phyloP scores from a whole-genome alignment of 1,140 invertebrate species.

The Aphelinus atriplicis region DNA sequence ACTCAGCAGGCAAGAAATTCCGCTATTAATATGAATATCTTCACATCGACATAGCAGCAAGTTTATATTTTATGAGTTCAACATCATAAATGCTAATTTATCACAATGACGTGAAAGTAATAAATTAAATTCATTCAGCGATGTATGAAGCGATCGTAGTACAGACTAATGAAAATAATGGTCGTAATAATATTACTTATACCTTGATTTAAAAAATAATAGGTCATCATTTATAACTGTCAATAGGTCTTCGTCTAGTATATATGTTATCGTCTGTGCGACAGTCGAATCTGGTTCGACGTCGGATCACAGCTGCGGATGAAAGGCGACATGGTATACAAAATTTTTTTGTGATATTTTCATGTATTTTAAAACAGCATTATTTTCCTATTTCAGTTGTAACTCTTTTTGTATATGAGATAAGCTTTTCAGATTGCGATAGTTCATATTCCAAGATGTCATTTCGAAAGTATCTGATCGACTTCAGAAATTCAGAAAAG shows the following conservation, averaged over 20 bases:
- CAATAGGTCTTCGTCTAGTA: slow-evolving; percentile 27
- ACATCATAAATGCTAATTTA: slow-evolving; percentile 44
- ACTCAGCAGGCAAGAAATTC: slow-evolving; percentile 1
- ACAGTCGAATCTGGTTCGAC: slow-evolving; percentile 22
- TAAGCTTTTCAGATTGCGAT: too few relatives aligned
- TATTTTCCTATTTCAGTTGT: neutral
- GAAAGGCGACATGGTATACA: slow-evolving; percentile 25
- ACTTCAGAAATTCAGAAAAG: too few relatives aligned
- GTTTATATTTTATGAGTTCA: slow-evolving; percentile 29
- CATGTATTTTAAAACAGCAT: slow-evolving; percentile 10
- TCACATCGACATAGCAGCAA: slow-evolving; percentile 17
- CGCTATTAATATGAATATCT: slow-evolving; percentile 4
- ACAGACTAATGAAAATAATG: slow-evolving; percentile 26
- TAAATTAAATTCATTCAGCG: slow-evolving; percentile 41
- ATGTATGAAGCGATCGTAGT: slow-evolving; percentile 30
- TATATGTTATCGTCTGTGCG: slow-evolving; percentile 20
- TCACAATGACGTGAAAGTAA: slow-evolving; percentile 44
- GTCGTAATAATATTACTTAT: slow-evolving; percentile 27
- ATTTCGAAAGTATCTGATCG: too few relatives aligned
- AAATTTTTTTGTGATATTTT: slow-evolving; percentile 12
- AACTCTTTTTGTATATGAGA: too few relatives aligned
- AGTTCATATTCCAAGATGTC: too few relatives aligned
- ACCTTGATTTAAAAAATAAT: slow-evolving; percentile 32
- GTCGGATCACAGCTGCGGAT: slow-evolving; percentile 41
- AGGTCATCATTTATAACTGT: slow-evolving; percentile 31